These are phyloP conservation scores for Drosophila repleta DNA, from an alignment of 1,140 invertebrate species.

Conservation along the genomic window DNA sequence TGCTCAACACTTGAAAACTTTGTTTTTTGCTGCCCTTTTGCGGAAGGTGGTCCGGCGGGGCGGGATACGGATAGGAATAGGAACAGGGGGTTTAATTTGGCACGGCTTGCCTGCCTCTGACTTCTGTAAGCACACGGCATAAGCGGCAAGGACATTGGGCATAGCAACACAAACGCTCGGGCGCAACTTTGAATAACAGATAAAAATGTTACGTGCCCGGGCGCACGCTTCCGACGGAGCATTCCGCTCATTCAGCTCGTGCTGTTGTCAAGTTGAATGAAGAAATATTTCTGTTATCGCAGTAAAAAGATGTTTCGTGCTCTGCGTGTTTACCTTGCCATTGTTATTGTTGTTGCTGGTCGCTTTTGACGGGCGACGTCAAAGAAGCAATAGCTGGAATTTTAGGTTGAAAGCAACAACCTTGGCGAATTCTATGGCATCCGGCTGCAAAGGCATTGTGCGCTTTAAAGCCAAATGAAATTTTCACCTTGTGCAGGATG, in stretches of 20 bases:
- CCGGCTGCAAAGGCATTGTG: conserved; percentile 18
- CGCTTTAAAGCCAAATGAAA: conserved; percentile 23
- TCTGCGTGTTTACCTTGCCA: conserved; percentile 70
- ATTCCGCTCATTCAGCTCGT: conserved; percentile 34
- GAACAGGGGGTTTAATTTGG: conserved; percentile 39
- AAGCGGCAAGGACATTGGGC: conserved; percentile 10
- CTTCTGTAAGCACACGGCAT: conserved; percentile 28
- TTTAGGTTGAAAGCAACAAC: conserved; percentile 35
- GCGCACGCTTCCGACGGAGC: conserved; percentile 12
- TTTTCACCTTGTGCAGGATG: conserved; percentile 45
- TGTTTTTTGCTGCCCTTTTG: conserved; percentile 17
- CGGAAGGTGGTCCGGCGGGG: background rate
- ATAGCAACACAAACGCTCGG: conserved; percentile 30
- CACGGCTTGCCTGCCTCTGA: conserved; percentile 50
- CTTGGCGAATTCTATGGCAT: conserved; percentile 45
- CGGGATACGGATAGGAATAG: background rate
- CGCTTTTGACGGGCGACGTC: conserved; percentile 30
- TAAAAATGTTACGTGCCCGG: conserved; percentile 77
- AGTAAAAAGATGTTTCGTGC: conserved; percentile 78
- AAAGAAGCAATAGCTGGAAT: conserved; percentile 28
- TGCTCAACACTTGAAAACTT: conserved; percentile 79
- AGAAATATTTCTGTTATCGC: conserved; percentile 77
- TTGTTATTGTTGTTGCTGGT: conserved; percentile 30
- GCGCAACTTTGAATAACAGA: conserved; percentile 77
- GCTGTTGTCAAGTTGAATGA: conserved; percentile 65